Base-by-base conservation (phyloP, 1,140 invertebrate species). In the Andrena cerasifolii region DNA sequence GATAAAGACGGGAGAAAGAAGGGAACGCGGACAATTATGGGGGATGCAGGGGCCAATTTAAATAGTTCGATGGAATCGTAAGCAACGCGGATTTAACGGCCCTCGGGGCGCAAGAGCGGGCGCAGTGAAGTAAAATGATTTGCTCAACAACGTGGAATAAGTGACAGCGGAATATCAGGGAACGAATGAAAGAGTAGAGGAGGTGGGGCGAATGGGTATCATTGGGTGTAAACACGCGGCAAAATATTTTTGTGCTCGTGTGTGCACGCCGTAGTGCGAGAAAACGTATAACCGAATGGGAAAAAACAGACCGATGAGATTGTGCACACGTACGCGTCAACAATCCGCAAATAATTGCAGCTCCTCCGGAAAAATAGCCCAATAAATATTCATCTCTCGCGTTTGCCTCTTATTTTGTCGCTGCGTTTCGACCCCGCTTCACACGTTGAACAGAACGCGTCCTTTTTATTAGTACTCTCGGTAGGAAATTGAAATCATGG, bases 231-330 rank as follows among this genome's bases (percentile, higher is more conserved):
- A 75, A 75, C 51, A 56, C 4, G 45, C 8, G 40, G 36, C 40
- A 75, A 74, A 75, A 75, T 67, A 67, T 75, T 75, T 75, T 47
- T 47, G 10, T 6, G 58, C 10, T 16, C 8, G 24, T 56, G 49
- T 75, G 56, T 58, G 73, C 73, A n/a, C 3, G 58, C 58, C 47
- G 40, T 58, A 26, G 43, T 28, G 49, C 56, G 43, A 5, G 36
- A 72, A 36, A 72, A n/a, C 70, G 33, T 63, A 73, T 51, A 53
- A 51, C 33, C 3, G 47, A 54, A 65, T 31, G 71, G 31, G 61
- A 63, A 26, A 73, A 73, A 73, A 45, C n/a, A n/a, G 54, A 33
- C 21, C 49, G 26, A 66, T 54, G 26, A 66, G 36, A 33, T n/a
- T n/a, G n/a, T n/a, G n/a, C n/a, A n/a, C n/a, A n/a, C n/a, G n/a